Percentiles rank a stretch among this genome's conserved stretches.
phyloP scores from a whole-genome alignment of 2,797 vertebrate genomes.

The Premnoplex brunnescens region DNA sequence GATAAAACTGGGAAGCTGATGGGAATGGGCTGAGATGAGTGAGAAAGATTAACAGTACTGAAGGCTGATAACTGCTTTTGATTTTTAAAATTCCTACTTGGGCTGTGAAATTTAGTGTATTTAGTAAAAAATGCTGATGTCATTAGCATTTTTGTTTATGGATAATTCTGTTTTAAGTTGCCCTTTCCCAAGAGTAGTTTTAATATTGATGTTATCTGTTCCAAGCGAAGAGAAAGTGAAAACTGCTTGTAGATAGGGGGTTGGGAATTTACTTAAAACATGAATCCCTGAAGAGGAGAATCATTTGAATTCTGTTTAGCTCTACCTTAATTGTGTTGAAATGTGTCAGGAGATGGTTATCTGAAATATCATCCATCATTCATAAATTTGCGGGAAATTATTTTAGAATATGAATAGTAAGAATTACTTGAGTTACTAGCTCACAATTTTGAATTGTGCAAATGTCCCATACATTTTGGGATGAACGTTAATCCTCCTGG shows the following conservation, averaged over 20 bases:
- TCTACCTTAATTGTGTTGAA: slow-evolving; percentile 1
- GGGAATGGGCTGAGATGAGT: background rate
- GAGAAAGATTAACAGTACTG: background rate
- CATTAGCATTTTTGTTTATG: slow-evolving; percentile 23
- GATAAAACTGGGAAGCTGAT: background rate
- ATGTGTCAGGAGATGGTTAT: background rate
- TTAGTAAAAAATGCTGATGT: background rate
- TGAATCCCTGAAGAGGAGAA: background rate
- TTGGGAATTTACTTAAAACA: background rate
- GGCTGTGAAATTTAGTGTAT: background rate
- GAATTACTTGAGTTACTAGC: background rate
- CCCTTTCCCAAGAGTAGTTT: background rate
- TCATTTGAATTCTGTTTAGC: background rate
- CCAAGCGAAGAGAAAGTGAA: background rate
- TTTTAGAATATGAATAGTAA: background rate
- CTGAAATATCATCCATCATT: background rate
- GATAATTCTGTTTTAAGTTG: slow-evolving; percentile 30
- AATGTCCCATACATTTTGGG: background rate
- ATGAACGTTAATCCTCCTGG: background rate
- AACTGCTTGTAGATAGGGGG: background rate
- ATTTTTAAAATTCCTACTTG: background rate
- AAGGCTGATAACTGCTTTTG: background rate
- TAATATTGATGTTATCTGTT: background rate
- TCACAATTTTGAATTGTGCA: background rate
- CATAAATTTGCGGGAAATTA: background rate